These are phyloP conservation scores for Speoplatyrhinus poulsoni DNA, from an alignment of 2,113 vertebrate genomes.

Conservation along the genomic window DNA sequence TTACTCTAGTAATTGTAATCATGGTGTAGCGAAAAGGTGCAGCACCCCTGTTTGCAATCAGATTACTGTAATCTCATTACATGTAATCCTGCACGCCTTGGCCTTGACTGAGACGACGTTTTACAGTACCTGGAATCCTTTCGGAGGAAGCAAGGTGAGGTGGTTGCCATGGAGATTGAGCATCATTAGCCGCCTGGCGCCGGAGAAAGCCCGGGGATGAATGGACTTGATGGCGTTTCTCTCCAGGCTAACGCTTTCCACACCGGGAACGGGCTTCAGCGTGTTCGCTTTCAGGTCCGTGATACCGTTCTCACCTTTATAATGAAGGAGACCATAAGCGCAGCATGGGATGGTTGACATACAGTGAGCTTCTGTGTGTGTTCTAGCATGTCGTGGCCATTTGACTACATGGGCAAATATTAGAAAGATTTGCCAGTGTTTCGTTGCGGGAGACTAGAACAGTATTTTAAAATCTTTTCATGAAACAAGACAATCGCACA, in stretches of 20 bases:
- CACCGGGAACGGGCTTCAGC: conserved; percentile 61
- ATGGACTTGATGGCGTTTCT: conserved; percentile 72
- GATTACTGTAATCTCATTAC: too few species aligned
- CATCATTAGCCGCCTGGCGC: conserved; percentile 71
- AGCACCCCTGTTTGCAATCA: too few species aligned
- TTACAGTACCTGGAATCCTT: conserved; percentile 64
- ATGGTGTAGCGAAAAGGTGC: too few species aligned
- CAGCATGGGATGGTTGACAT: neutral
- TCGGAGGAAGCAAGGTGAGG: conserved; percentile 62
- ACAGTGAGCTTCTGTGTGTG: too few species aligned
- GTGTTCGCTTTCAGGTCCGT: conserved; percentile 62
- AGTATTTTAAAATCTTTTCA: neutral
- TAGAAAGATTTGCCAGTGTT: neutral
- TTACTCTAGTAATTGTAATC: too few species aligned
- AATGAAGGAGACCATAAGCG: neutral
- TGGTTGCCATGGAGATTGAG: conserved; percentile 77
- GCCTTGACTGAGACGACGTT: neutral
- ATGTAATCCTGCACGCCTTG: too few species aligned
- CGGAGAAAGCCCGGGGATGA: conserved; percentile 69
- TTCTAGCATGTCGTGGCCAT: too few species aligned
- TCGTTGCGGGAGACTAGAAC: neutral
- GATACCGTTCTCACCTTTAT: conserved; percentile 74
- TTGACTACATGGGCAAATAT: too few species aligned
- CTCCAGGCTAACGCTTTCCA: conserved; percentile 76
- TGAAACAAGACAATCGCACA: neutral